phyloP scores from a whole-genome alignment of 2,113 vertebrate genomes.

The Halcyon senegalensis region DNA sequence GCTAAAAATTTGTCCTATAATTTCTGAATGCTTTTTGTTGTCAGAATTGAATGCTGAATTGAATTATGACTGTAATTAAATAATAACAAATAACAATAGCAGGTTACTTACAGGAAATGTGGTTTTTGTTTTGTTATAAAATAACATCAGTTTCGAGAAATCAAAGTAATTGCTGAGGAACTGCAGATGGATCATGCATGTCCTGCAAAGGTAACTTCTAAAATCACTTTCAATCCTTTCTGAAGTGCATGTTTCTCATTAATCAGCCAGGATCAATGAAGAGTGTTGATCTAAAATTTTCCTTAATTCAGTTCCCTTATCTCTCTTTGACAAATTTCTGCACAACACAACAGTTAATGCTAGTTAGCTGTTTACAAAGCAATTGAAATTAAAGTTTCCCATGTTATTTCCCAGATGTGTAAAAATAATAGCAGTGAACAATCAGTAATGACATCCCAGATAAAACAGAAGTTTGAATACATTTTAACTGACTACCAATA shows the following conservation, averaged over 20 bases:
- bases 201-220: background rate
- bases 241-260: background rate
- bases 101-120: background rate
- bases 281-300: accelerated
- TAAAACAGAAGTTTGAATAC: background rate
- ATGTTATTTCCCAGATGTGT: background rate
- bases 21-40: background rate
- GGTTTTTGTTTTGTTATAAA: background rate
- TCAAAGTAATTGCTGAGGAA: background rate
- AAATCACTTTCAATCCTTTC: background rate
- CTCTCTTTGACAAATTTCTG: background rate
- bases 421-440: background rate
- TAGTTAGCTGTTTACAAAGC: background rate
- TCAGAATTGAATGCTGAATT: background rate
- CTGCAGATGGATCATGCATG: background rate
- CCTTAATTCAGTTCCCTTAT: background rate
- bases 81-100: background rate
- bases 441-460: background rate
- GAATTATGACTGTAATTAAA: background rate
- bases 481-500: background rate
- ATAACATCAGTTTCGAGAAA: background rate
- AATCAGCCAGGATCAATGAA: background rate
- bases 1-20: background rate
- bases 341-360: background rate
- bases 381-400: background rate